Evolutionary conservation across 2,888 invertebrate genomes (phyloP), one percentile per base, ranked within the genome.

Genomic region (Caenorhabditis sp.): DNA sequence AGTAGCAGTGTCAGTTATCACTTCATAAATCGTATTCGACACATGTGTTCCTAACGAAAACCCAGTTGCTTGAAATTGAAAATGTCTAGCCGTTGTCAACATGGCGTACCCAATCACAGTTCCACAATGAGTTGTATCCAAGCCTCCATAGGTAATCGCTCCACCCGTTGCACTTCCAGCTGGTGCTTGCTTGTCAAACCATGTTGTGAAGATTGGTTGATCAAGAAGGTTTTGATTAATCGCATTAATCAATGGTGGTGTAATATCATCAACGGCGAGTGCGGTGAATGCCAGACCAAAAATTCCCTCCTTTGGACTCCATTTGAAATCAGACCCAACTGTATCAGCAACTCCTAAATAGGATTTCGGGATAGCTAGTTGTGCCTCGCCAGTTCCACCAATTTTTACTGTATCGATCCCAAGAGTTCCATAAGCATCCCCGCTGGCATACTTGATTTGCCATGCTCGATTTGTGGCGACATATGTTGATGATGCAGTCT

Each of bases 401-500:
- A 81, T 80, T 73, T 69, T 83, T 3, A 90, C 87, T 17, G 85
- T 85, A 76, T 90, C 90, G 12, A 87, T 87, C 69, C 89, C 89
- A 38, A 90, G 87, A 73, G 89, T 89, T 14, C 90, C 90, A 43
- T 85, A 84, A 14, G 89, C 84, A 73, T 87, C 88, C 2, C 90
- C 90, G 68, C 89, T 88, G 8, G 89, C 90, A 72, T 90, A 90
- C 63, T 84, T 83, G 73, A 90, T 90, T 12, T 79, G 83, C 82
- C 89, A 90, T 1, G 72, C 58, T 1, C 88, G 89, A 27, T 89
- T 89, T 76, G 90, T 89, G 12, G 77, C 63, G 12, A 73, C 57
- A 49, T 78, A 97, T 0, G 93, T 91, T n/a, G 90, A 90, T 0
- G 97, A 97, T 88, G 92, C 92, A 66, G 88, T 90, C 85, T 93